These are phyloP conservation scores for Phasianus colchicus DNA, from an alignment of 2,113 vertebrate species.

Conservation along the genomic window DNA sequence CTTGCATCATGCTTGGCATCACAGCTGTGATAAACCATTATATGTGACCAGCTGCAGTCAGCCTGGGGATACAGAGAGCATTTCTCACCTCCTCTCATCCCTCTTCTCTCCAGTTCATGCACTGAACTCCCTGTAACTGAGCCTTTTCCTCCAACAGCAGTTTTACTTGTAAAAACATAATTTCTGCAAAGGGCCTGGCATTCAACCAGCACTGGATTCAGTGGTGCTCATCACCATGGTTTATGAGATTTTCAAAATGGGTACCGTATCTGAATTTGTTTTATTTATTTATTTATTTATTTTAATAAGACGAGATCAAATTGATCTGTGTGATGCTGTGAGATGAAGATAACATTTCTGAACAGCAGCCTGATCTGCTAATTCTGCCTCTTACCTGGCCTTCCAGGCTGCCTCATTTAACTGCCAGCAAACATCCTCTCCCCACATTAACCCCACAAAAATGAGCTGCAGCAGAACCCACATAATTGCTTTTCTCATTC, in stretches of 20 bases:
- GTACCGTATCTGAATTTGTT: neutral
- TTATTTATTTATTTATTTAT: too few relatives aligned
- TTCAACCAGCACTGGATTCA: neutral
- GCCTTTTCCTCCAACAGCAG: neutral
- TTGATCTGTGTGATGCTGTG: neutral
- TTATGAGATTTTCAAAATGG: neutral
- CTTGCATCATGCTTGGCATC: fast-evolving
- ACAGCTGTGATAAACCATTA: neutral
- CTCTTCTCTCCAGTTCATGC: neutral
- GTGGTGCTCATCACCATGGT: neutral
- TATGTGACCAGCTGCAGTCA: neutral
- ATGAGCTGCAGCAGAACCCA: neutral
- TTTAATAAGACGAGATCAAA: neutral
- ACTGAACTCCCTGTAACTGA: fast-evolving
- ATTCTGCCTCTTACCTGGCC: neutral
- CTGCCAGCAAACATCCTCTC: neutral
- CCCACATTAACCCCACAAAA: neutral
- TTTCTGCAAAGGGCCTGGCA: neutral
- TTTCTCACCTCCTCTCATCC: neutral
- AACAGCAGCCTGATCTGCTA: neutral
- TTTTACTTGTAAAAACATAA: neutral
- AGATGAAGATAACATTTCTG: neutral
- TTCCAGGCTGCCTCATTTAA: neutral
- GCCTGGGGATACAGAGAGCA: neutral
- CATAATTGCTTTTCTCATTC: neutral